Conservation (phyloP, 2,797 vertebrate genomes). For the Lepus townsendii region DNA sequence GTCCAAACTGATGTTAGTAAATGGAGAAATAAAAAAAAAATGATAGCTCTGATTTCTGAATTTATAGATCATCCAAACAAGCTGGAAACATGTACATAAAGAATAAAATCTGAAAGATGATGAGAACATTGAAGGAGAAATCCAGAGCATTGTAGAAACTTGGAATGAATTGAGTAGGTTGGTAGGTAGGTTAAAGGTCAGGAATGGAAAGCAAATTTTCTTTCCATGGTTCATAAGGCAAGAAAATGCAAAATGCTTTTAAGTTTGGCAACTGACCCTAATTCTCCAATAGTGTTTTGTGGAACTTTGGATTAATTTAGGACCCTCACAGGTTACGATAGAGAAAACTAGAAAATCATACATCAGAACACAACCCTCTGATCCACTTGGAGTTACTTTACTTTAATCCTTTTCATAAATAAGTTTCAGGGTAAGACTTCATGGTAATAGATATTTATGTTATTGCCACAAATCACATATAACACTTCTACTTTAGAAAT, state of each 20-base stretch:
- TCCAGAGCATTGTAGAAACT: neutral
- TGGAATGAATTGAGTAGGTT: neutral
- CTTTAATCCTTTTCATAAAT: conserved; percentile 47
- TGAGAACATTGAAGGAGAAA: neutral
- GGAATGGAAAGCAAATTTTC: neutral
- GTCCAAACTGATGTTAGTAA: neutral
- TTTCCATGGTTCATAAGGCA: conserved; percentile 1
- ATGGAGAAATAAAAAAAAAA: neutral
- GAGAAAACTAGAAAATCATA: conserved; percentile 52
- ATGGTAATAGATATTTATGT: neutral
- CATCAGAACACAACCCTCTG: neutral
- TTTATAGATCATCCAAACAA: neutral
- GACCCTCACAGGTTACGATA: neutral
- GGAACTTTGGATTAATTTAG: conserved; percentile 20
- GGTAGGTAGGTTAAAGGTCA: neutral
- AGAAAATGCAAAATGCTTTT: neutral
- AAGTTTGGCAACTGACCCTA: conserved; percentile 1
- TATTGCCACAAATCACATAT: neutral
- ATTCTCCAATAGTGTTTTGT: conserved; percentile 29
- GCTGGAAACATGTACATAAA: neutral
- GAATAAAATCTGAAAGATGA: neutral
- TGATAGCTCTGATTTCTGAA: neutral
- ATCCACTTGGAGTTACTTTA: neutral
- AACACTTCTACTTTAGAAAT: neutral
- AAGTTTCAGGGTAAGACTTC: neutral